A percentile compares a stretch with the other conserved stretches of the same genome.
phyloP scores from a whole-genome alignment of 1,140 invertebrate genomes.

The Stegodyphus mimosarum region DNA sequence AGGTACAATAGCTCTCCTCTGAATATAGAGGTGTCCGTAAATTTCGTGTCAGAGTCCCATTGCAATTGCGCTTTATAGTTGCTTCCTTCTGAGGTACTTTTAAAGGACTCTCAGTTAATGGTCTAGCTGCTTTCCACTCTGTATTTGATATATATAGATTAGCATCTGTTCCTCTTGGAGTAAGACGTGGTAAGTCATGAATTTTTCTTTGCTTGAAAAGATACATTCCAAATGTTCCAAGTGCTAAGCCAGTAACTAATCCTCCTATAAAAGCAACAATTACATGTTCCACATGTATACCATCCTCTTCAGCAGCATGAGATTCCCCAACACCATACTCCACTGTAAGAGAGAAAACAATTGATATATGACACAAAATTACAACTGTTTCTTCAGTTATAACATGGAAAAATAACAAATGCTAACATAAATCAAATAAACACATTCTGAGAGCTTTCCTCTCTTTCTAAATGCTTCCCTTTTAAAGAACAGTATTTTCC shows the following conservation, averaged over 20 bases:
- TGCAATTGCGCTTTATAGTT: conserved; percentile 50
- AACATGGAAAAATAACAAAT: too few species aligned
- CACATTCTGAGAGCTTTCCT: too few species aligned
- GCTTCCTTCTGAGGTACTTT: conserved; percentile 54
- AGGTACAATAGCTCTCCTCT: conserved; percentile 50
- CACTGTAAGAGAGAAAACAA: conserved; percentile 34
- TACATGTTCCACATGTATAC: conserved; percentile 53
- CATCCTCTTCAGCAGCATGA: conserved; percentile 42
- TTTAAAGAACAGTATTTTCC: too few species aligned
- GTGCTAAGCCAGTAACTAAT: conserved; percentile 30
- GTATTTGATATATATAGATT: conserved; percentile 59
- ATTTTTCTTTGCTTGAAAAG: conserved; percentile 56
- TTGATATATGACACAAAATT: neutral
- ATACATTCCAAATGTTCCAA: conserved; percentile 51
- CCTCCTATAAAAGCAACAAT: conserved; percentile 45
- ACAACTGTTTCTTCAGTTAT: too few species aligned
- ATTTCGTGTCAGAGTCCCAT: conserved; percentile 51
- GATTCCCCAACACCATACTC: conserved; percentile 32
- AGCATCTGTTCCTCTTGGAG: conserved; percentile 50
- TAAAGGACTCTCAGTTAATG: conserved; percentile 23
- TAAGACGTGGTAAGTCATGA: conserved; percentile 46
- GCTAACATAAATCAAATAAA: too few species aligned
- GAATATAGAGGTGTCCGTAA: conserved; percentile 53
- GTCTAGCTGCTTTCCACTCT: conserved; percentile 51
- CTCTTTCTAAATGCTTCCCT: too few species aligned